Evolutionary conservation across 2,797 vertebrate species (phyloP), one percentile per base, ranked within the genome.

Genomic region (Pantherophis alleghaniensis): DNA sequence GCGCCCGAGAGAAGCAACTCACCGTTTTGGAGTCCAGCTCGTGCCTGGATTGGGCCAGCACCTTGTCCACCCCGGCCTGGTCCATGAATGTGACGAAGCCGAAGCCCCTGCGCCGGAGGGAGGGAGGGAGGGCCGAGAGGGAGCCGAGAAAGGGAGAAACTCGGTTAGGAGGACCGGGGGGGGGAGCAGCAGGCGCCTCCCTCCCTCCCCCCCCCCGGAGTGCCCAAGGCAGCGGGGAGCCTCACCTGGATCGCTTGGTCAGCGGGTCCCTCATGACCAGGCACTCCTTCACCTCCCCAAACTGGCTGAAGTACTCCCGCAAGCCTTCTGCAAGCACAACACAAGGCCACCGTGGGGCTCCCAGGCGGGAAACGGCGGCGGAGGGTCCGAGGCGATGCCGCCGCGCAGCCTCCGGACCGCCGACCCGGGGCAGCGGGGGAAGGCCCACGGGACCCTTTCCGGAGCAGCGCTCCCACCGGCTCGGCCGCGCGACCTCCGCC

Each of bases 241-340:
- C 97, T 99, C 98, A 99, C 99, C 99, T 99, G 97, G 99, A 99
- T 97, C 99, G 98, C 98, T 99, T 99, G 96, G 99, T 99, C 98
- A 99, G 98, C 94, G 99, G 99, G 98, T 99, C 99, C 98, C 99
- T 98, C 99, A 99, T 99, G 98, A 99, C 99, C 99, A 99, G 99
- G 98, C 99, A 99, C 99, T 99, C 99, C 98, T 99, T 99, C 98
- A 99, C 99, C 97, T 99, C 99, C 90, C 99, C 99, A 96, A 99
- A 99, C 98, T 99, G 99, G 98, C 99, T 99, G 98, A 99, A 99
- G 98, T 99, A 99, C 96, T 99, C 99, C 97, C 99, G 99, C 98
- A 99, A 97, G 96, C 99, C 99, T 98, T 99, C 99, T 99, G 98
- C 93, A 98, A 98, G 95, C 95, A 97, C 92, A 97, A 93, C 55